Evolutionary conservation across 2,888 invertebrate species (phyloP), one percentile per base, ranked within the genome.

Genomic region (Crepidodera aurea): DNA sequence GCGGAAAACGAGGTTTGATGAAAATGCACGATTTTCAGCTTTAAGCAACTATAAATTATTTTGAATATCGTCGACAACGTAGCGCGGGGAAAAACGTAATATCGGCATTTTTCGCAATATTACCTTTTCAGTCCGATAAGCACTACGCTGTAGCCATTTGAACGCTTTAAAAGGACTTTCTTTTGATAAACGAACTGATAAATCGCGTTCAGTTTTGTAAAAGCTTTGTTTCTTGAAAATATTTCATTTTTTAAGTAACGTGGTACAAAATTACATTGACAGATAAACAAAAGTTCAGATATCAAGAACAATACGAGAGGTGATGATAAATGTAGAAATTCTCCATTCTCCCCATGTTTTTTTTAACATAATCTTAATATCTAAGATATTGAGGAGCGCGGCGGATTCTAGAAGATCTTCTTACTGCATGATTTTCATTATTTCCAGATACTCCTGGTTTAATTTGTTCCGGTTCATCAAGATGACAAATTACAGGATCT

Each of bases 21-120:
- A 56, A 56, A 51, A 51, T 40, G 15, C 32, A 16, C 39, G 51
- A 59, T 59, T 50, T 59, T 59, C 51, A 39, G 25, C 59, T 42
- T 16, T 51, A 59, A 51, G 51, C 12, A 44, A 40, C 44, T 42
- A 51, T 59, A 59, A 59, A 59, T 59, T 51, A 58, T 56, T 56
- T 56, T 34, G 56, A 42, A 37, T 56, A 46, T 25, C 46, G 34
- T 46, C 37, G 46, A 19, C 18, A 40, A 25, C n/a, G 18, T 39
- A 34, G 12, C 53, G 53, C n/a, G n/a, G n/a, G 63, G 27, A 5
- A 44, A 32, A 32, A 29, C 16, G 32, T 15, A 37, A 12, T 22
- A 25, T 56, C 46, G 56, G 46, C 32, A 56, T 46, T 56, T 56
- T 56, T 53, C 27, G 34, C 34, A 48, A 48, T 56, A 46, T 56